Conservation (phyloP, 1,140 invertebrate genomes). For the Heterodera carotae region DNA sequence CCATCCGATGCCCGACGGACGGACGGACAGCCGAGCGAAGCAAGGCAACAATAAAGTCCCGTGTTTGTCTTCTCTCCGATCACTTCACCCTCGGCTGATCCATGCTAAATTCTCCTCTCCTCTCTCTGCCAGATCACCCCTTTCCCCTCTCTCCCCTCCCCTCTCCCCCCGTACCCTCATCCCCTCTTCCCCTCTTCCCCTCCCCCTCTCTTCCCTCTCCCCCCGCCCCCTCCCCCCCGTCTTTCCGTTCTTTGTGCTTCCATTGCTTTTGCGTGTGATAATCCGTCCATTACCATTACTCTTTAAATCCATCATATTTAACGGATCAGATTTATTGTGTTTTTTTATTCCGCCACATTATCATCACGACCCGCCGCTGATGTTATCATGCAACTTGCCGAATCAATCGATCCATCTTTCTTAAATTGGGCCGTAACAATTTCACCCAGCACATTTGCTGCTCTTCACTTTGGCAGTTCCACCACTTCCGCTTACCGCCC, state of each 20-base stretch:
- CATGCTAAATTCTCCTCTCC: too few relatives aligned
- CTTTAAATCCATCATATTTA: not conserved
- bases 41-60: not conserved
- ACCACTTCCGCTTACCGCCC: not conserved
- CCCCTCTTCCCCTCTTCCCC: not conserved
- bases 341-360: too few relatives aligned
- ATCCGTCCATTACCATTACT: not conserved
- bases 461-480: not conserved
- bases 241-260: not conserved
- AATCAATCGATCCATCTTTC: not conserved
- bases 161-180: not conserved
- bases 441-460: not conserved
- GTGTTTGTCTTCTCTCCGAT: not conserved
- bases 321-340: too few relatives aligned
- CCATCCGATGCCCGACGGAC: not conserved
- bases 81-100: constrained; percentile 2
- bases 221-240: not conserved
- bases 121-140: not conserved
- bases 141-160: constrained; percentile 2
- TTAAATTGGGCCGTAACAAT: not conserved
- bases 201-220: not conserved
- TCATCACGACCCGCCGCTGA: not conserved
- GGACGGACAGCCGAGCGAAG: not conserved
- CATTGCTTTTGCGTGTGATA: not conserved
- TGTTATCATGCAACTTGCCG: too few relatives aligned